Percentiles rank a stretch among this genome's conserved stretches.
These are phyloP conservation scores for Ligdia adustata DNA, from an alignment of 2,888 invertebrate species.

Conservation along the genomic window DNA sequence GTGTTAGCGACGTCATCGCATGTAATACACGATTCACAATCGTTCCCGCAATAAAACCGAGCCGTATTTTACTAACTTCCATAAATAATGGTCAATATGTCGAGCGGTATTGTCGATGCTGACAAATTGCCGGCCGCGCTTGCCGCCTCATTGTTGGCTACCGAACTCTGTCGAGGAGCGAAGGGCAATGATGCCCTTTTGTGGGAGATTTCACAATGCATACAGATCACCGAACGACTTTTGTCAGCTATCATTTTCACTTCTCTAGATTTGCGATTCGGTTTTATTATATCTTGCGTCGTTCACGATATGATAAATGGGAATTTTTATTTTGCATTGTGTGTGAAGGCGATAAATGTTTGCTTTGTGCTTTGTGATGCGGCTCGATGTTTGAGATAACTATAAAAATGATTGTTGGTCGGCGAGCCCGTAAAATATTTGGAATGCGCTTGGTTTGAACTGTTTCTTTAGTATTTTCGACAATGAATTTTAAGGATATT, in stretches of 20 bases:
- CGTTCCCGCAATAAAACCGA: slow-evolving; percentile 79
- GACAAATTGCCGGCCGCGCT: slow-evolving; percentile 80
- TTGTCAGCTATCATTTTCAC: slow-evolving; percentile 80
- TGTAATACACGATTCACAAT: slow-evolving; percentile 76
- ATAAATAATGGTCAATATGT: slow-evolving; percentile 84
- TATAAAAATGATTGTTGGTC: slow-evolving; percentile 29
- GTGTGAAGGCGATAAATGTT: slow-evolving; percentile 62
- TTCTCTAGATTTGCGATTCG: slow-evolving; percentile 69
- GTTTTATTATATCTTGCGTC: slow-evolving; percentile 70
- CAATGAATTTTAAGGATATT: no score
- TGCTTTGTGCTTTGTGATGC: slow-evolving; percentile 59
- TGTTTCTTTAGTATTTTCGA: not conserved
- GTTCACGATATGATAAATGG: slow-evolving; percentile 72
- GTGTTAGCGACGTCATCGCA: slow-evolving; percentile 64
- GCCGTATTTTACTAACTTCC: slow-evolving; percentile 72
- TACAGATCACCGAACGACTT: slow-evolving; percentile 60
- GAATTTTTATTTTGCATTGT: slow-evolving; percentile 61
- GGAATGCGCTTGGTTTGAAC: slow-evolving; percentile 2
- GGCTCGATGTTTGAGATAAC: slow-evolving; percentile 29
- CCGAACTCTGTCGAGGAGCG: slow-evolving; percentile 39
- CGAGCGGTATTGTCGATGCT: slow-evolving; percentile 78
- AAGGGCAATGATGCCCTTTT: slow-evolving; percentile 66
- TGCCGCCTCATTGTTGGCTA: slow-evolving; percentile 76
- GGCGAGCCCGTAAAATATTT: slow-evolving; percentile 33
- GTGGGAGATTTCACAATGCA: slow-evolving; percentile 64